Base-by-base conservation (phyloP, 2,888 invertebrate genomes). In the Trachelus tabidus region DNA sequence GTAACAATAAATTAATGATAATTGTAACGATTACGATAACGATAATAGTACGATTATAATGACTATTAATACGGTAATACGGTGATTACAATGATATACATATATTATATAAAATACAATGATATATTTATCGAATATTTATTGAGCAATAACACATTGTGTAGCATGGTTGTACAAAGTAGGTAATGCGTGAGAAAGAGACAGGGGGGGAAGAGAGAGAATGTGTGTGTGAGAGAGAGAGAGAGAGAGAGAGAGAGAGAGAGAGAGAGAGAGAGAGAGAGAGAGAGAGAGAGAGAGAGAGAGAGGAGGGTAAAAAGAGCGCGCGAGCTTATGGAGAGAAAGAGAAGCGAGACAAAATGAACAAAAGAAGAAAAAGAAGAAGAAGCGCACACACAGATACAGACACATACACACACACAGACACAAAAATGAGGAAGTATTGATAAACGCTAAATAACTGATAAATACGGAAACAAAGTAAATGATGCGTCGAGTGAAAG, bases 91-190 rank as follows among this genome's bases (percentile, higher is more conserved):
- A 86, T 81, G 85, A 86, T 86, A 87, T 86, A 85, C 83, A 87
- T 86, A 85, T 87, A 86, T 85, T 88, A 87, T 83, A 88, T 86
- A 84, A 89, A 89, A 89, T 85, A 87, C 87, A 89, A 89, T 89
- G 86, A 89, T 88, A 90, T 90, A 91, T 91, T 90, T 90, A 90
- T 90, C 89, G 89, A 90, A 89, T 89, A 91, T 90, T 89, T 89
- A 89, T 89, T 88, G 85, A 88, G 87, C 85, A 87, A 87, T 84
- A 84, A 79, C 84, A 78, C 79, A 84, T 84, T 84, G 86, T 85
- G 85, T 90, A 90, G 89, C 82, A 87, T 84, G 85, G 83, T 89
- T 91, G 90, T 91, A 91, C 90, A 90, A 90, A 90, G 87, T 88
- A 88, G 88, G 80, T 85, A 85, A 85, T 68, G 30, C 23, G 35